Evolutionary conservation across 2,888 invertebrate species (phyloP).

Genomic region (Eristalis intricaria): DNA sequence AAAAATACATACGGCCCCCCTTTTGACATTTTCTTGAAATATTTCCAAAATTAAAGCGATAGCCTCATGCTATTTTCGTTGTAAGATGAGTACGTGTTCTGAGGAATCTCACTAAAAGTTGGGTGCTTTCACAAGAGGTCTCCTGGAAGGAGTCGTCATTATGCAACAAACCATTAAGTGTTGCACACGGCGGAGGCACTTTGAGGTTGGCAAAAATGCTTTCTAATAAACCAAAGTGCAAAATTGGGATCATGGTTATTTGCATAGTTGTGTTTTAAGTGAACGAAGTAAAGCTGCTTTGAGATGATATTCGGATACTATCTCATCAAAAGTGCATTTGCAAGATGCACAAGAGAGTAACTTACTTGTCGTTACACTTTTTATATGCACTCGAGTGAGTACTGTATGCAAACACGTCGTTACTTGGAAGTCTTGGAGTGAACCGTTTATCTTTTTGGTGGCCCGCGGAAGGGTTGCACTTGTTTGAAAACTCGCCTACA

Average conservation of each 20-base stretch:
- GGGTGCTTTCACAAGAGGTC: not conserved
- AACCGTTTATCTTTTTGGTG: no score
- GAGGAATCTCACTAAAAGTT: not conserved
- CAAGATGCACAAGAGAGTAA: no score
- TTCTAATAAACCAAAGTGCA: not conserved
- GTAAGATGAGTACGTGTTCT: not conserved
- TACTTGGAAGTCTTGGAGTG: no score
- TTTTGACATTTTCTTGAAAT: constrained; percentile 15
- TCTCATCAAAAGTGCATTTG: not conserved
- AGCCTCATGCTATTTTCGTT: constrained; percentile 15
- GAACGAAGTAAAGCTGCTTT: not conserved
- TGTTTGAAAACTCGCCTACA: no score
- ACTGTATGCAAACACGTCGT: not conserved
- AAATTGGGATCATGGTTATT: not conserved
- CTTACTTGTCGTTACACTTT: not conserved
- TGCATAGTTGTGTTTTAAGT: not conserved
- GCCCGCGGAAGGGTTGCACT: no score
- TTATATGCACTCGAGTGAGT: not conserved
- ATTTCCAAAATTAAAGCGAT: constrained; percentile 31
- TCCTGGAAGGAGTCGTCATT: not conserved
- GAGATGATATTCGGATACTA: not conserved
- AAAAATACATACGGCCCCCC: not conserved
- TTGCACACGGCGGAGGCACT: not conserved
- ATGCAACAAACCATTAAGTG: not conserved
- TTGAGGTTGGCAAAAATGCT: not conserved